Evolutionary conservation across 2,113 vertebrate genomes (phyloP).

Genomic region (Fregata magnificens): DNA sequence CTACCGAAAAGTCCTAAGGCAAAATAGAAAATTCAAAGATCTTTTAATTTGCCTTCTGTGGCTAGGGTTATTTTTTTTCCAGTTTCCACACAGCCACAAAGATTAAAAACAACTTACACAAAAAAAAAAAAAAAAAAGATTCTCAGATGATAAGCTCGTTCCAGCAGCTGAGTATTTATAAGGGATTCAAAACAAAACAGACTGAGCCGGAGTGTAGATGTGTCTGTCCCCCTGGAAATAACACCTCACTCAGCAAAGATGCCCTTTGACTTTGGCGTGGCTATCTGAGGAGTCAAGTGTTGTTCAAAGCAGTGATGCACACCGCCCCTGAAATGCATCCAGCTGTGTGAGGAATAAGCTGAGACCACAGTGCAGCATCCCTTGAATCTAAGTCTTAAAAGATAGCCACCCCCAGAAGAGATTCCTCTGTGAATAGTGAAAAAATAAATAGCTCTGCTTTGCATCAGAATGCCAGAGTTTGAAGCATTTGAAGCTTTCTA

Average conservation of each 20-base stretch:
- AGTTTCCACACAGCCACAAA: slow-evolving; percentile 1
- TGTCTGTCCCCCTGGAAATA: not conserved
- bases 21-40: slow-evolving; percentile 28
- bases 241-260: not conserved
- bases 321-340: not conserved
- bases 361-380: not conserved
- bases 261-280: not conserved
- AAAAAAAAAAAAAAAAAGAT: not conserved
- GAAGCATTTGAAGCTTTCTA: not conserved
- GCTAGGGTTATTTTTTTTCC: not conserved
- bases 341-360: not conserved
- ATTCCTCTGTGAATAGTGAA: not conserved
- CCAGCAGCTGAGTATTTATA: not conserved
- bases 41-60: slow-evolving; percentile 19
- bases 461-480: not conserved
- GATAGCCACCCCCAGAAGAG: not conserved
- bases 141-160: not conserved
- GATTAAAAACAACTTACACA: slow-evolving; percentile 9
- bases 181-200: slow-evolving; percentile 25
- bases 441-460: not conserved
- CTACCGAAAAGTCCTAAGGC: not conserved
- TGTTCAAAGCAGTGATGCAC: not conserved
- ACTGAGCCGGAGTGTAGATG: not conserved
- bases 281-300: not conserved
- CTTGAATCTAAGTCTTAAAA: not conserved